Base-by-base conservation (phyloP, 2,797 vertebrate species). In the Rhinella marina region DNA sequence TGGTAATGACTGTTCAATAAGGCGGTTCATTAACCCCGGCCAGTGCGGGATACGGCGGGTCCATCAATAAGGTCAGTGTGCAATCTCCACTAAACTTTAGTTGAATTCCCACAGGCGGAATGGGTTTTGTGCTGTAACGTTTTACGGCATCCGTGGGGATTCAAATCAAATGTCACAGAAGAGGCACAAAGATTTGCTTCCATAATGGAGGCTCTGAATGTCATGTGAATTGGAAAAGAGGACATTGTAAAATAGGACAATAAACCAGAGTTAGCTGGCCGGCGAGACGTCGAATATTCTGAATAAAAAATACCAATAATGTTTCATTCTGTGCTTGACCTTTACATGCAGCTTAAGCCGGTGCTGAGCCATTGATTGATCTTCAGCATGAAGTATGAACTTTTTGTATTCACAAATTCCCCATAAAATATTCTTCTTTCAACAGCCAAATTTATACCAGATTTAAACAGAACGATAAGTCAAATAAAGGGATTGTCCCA, bases 281-380 rank as follows among this genome's bases (percentile, higher is more conserved):
- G 68, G 64, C 8, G 25, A 77, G 25, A 48, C n/a, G 5, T 0
- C 16, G 50, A 81, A 86, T 86, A 81, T 70, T 82, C n/a, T 5
- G 52, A 81, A 59, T 57, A 48, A 73, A 81, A 77, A 57, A 81
- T 75, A 52, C 54, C 68, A 54, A 25, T 70, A 81, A 73, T 81
- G 79, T 82, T 81, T 87, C 68, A 66, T 82, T 82, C 81, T 88
- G 68, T 48, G 52, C 23, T 70, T 83, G 86, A 88, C 81, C 81
- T 87, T 87, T 87, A 50, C n/a, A 59, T 82, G 59, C 27, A 25
- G 78, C 29, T 56, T 66, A 54, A 76, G 80, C 57, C 7, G n/a
- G 56, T 4, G 7, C 76, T 78, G 21, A 81, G 78, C 66, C 82
- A 84, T 56, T 78, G 86, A 84, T 88, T 73, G 32, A 73, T 73